Percentiles rank a stretch among this genome's conserved stretches.
These are phyloP conservation scores for Drosophila helvetica DNA, from an alignment of 2,888 invertebrate genomes.

Conservation along the genomic window DNA sequence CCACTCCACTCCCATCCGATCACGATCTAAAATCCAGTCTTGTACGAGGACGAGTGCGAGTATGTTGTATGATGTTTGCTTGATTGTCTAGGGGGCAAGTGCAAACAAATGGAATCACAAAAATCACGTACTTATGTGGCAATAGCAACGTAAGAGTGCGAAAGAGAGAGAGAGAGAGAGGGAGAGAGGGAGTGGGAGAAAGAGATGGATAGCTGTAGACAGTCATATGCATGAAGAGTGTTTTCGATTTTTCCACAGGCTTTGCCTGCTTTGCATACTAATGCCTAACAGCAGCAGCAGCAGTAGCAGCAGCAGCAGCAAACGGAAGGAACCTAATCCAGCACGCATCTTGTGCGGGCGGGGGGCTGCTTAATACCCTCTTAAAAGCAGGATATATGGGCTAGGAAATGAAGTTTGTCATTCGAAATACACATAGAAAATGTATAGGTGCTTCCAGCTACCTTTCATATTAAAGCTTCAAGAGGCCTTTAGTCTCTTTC, in stretches of 20 bases:
- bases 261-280: constrained; percentile 72
- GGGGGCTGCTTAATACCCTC: constrained; percentile 23
- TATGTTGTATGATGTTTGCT: constrained; percentile 38
- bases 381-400: not conserved
- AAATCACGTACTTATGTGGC: constrained; percentile 64
- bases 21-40: constrained; percentile 16
- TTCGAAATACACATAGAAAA: no score
- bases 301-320: no score
- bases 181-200: not conserved
- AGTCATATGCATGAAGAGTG: constrained; percentile 52
- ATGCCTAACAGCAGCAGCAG: no score
- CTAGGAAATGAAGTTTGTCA: not conserved
- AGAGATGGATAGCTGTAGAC: constrained; percentile 21
- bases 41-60: not conserved
- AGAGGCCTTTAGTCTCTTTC: no score
- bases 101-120: constrained; percentile 70
- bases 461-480: not conserved
- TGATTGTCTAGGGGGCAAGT: constrained; percentile 44
- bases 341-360: constrained; percentile 20
- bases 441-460: not conserved
- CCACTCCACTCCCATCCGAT: constrained; percentile 1
- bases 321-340: constrained; percentile 35
- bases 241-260: constrained; percentile 56
- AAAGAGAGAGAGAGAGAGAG: not conserved
- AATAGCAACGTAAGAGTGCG: constrained; percentile 1